Evolutionary conservation across 2,888 invertebrate genomes (phyloP).

Genomic region (Bimastos eiseni): DNA sequence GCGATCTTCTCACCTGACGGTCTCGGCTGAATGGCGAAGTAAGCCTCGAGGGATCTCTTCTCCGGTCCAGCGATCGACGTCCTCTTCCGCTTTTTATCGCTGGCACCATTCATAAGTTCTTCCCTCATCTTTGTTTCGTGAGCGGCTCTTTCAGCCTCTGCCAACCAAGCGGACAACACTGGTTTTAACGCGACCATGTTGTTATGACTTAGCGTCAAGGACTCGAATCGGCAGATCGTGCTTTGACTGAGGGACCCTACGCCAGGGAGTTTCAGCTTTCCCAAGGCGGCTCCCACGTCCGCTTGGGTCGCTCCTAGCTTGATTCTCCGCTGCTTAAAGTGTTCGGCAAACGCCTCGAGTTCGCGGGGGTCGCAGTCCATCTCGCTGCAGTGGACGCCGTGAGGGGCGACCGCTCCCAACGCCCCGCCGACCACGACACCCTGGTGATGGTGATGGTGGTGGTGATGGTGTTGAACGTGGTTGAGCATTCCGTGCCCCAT

Average conservation of each 20-base stretch:
- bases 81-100: constrained; percentile 93
- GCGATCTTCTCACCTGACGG: constrained; percentile 99
- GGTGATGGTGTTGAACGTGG: neutral
- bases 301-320: constrained; percentile 98
- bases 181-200: constrained; percentile 99
- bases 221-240: constrained; percentile 98
- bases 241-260: constrained; percentile 97
- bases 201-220: constrained; percentile 97
- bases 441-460: neutral
- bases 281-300: constrained; percentile 95
- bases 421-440: neutral
- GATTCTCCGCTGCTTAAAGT: constrained; percentile 97
- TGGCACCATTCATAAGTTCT: constrained; percentile 55
- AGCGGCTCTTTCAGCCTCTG: constrained; percentile 76
- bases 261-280: constrained; percentile 97
- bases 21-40: constrained; percentile 95
- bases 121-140: constrained; percentile 48
- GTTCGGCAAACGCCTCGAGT: constrained; percentile 96
- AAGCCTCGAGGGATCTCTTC: constrained; percentile 92
- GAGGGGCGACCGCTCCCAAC: constrained; percentile 34
- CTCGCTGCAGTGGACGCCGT: constrained; percentile 48
- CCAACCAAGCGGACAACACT: constrained; percentile 95
- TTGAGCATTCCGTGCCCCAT: constrained; percentile 26
- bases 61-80: constrained; percentile 99
- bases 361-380: constrained; percentile 73